Evolutionary conservation across 2,113 vertebrate genomes (phyloP).

Genomic region (Myiozetetes cayanensis): DNA sequence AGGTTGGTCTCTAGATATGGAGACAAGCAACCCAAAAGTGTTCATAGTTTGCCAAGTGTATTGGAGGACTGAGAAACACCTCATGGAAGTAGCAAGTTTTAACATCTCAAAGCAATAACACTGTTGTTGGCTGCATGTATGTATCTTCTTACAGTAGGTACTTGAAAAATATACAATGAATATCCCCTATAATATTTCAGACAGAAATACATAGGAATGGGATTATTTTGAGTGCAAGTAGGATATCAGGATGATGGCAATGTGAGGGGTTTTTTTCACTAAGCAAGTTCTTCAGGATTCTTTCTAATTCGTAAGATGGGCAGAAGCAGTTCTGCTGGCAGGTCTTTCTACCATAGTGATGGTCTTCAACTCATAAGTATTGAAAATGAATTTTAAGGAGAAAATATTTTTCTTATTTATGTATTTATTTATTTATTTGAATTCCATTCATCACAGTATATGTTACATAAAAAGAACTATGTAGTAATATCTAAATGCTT

Average conservation of each 20-base stretch:
- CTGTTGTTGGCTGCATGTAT: neutral
- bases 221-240: neutral
- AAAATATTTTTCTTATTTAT: neutral
- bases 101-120: neutral
- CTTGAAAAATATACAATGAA: neutral
- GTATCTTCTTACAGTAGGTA: neutral
- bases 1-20: neutral
- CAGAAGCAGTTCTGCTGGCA: neutral
- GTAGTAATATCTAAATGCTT: neutral
- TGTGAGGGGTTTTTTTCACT: neutral
- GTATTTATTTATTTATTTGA: neutral
- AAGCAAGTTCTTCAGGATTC: neutral
- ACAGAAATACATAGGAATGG: neutral
- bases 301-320: neutral
- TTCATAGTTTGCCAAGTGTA: neutral
- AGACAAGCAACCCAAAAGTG: neutral
- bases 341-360: neutral
- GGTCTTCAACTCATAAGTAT: neutral
- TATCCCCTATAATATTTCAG: neutral
- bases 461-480: neutral
- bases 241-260: neutral
- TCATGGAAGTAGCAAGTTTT: neutral
- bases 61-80: neutral
- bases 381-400: conserved; percentile 8
- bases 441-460: neutral